Conservation (phyloP, 2,797 vertebrate genomes). For the Calcarius lapponicus region DNA sequence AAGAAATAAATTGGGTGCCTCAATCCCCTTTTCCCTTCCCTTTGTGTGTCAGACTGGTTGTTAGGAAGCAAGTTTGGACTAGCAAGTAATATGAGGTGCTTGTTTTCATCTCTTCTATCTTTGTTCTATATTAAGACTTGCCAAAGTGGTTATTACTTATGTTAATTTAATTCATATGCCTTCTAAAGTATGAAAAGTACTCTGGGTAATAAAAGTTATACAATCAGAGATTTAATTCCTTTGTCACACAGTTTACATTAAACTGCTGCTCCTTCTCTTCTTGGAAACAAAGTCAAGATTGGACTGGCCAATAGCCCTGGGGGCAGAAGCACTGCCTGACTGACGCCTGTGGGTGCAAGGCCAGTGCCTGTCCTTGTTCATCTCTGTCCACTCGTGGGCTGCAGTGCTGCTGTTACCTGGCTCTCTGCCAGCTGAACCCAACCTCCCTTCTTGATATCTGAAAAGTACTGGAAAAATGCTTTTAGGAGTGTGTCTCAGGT, state of each 20-base stretch:
- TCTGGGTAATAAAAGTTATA: not conserved
- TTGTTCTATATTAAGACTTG: constrained; percentile 2
- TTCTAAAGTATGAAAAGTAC: not conserved
- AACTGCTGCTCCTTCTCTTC: not conserved
- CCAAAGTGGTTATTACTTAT: not conserved
- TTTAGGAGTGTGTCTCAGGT: not conserved
- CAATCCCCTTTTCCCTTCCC: not conserved
- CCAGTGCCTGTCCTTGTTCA: not conserved
- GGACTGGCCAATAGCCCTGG: not conserved
- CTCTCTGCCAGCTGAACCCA: not conserved
- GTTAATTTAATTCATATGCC: constrained; percentile 2
- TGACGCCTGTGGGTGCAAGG: not conserved
- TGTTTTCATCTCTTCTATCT: not conserved
- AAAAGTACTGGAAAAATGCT: not conserved
- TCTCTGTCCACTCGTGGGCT: not conserved
- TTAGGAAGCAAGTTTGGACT: not conserved
- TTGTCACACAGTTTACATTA: not conserved
- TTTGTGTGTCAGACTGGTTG: not conserved
- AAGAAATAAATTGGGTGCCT: not conserved
- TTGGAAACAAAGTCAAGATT: not conserved
- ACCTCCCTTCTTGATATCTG: not conserved
- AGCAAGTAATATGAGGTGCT: not conserved
- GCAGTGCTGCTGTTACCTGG: not conserved
- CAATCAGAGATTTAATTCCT: not conserved
- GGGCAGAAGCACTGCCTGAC: not conserved